Base-by-base conservation (phyloP, 2,113 vertebrate genomes). In the Cynoglossus semilaevis region DNA sequence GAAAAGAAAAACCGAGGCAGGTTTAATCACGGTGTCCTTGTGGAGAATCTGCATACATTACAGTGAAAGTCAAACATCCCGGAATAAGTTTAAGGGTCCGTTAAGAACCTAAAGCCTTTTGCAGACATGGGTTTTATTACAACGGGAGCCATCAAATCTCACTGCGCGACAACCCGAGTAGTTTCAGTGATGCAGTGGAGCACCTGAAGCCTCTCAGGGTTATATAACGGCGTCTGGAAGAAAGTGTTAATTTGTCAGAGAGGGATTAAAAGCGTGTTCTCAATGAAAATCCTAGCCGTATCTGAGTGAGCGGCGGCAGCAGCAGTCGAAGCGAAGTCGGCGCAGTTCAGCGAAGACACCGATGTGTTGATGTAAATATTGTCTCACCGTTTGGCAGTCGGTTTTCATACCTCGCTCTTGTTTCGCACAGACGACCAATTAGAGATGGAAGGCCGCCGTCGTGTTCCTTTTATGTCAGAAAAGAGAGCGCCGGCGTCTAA, bases 341-440 rank as follows among this genome's bases (percentile, higher is more conserved):
- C 22, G 6, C 22, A 6, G 22, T 29, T 29, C 22, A 29, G 22
- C 22, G 6, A 29, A 6, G 6, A 29, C 22, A 38, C 2, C n/a
- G 11, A 60, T 15, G 49, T 58, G 14, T 36, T 63, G 59, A 66
- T 52, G 14, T 17, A 38, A 56, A 42, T 47, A 8, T n/a, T 50
- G 9, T 70, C 22, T 44, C 35, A 37, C 41, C 5, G 2, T 38
- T 54, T 46, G 38, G 50, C 51, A 15, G 18, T 22, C 13, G 9
- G 15, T 63, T 46, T 49, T 34, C 55, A 58, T 16, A 44, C 57
- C 40, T 42, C 44, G 51, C 22, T 42, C 18, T 35, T 34, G 58
- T 48, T 76, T 56, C 64, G 67, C 60, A 57, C 44, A 74, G 55
- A 72, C 42, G n/a, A 41, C 58, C 63, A 79, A 63, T 81, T 79